These are phyloP conservation scores for Chiridota heheva DNA, from an alignment of 35 echinoderm and acorn worm genomes.

Conservation along the genomic window DNA sequence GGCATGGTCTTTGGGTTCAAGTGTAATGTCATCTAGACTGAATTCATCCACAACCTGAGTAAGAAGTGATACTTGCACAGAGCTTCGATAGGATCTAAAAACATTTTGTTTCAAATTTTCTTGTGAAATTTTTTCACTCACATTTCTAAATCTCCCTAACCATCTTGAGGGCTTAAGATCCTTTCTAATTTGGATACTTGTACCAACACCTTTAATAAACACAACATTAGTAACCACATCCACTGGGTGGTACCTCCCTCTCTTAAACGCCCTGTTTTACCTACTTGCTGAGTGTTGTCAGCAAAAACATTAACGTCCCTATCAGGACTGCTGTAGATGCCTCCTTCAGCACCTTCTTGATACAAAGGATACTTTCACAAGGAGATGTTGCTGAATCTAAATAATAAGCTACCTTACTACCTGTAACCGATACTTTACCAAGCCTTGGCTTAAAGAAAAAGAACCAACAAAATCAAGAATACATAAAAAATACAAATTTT, in stretches of 20 bases:
- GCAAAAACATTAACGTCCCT: not conserved
- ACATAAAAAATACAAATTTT: no score
- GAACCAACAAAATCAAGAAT: no score
- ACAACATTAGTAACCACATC: constrained; percentile 19
- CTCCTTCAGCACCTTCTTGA: no score
- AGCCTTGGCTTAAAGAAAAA: no score
- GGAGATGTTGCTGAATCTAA: no score
- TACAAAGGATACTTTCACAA: no score
- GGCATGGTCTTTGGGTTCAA: constrained; percentile 1
- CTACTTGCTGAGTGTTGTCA: not conserved
- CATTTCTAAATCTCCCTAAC: not conserved
- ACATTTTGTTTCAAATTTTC: not conserved
- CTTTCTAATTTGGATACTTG: not conserved
- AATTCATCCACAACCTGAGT: not conserved
- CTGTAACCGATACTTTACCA: no score
- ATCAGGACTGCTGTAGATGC: no score
- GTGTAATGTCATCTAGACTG: not conserved
- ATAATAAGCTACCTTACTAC: no score
- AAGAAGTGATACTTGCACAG: not conserved
- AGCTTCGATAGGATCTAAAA: not conserved
- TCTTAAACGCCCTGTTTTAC: not conserved
- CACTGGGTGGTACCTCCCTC: constrained; percentile 9
- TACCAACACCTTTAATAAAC: not conserved
- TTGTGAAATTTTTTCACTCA: not conserved
- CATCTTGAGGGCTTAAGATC: constrained; percentile 2